Percentiles rank a stretch among this genome's conserved stretches.
Conservation (phyloP, 2,888 invertebrate genomes). For the Hydrotaea cyrtoneurina region DNA sequence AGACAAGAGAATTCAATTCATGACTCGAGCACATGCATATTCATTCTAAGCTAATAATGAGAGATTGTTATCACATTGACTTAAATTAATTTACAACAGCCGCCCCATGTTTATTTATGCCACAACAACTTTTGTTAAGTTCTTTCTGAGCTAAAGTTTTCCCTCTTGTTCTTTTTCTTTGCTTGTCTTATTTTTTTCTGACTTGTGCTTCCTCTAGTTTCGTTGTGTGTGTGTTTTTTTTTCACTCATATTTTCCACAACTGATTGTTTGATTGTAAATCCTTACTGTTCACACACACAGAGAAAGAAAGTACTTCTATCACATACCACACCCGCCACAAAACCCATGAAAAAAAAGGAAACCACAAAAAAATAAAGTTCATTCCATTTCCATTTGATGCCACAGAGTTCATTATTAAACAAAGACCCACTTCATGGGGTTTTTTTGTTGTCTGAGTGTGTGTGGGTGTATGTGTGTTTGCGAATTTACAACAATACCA, state of each 20-base stretch:
- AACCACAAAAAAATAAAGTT: slow-evolving; percentile 18
- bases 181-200: not conserved
- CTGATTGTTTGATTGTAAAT: slow-evolving; percentile 30
- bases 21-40: slow-evolving; percentile 36
- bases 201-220: not conserved
- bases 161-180: not conserved
- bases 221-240: too few species aligned
- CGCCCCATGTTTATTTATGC: slow-evolving; percentile 42
- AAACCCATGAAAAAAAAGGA: not conserved
- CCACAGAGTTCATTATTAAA: slow-evolving; percentile 40
- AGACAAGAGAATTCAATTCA: slow-evolving; percentile 35
- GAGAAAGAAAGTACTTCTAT: not conserved
- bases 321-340: slow-evolving; percentile 16
- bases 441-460: not conserved
- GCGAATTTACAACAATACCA: not conserved
- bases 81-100: slow-evolving; percentile 52
- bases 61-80: slow-evolving; percentile 54
- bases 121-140: slow-evolving; percentile 1
- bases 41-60: slow-evolving; percentile 44
- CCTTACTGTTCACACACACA: not conserved
- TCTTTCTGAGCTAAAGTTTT: not conserved
- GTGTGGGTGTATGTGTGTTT: slow-evolving; percentile 14
- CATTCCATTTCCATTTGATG: slow-evolving; percentile 32
- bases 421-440: slow-evolving; percentile 30
- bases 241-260: not conserved